Evolutionary conservation across 1,140 invertebrate species (phyloP), one percentile per base, ranked within the genome.

Genomic region (Geopemphigus sp.): DNA sequence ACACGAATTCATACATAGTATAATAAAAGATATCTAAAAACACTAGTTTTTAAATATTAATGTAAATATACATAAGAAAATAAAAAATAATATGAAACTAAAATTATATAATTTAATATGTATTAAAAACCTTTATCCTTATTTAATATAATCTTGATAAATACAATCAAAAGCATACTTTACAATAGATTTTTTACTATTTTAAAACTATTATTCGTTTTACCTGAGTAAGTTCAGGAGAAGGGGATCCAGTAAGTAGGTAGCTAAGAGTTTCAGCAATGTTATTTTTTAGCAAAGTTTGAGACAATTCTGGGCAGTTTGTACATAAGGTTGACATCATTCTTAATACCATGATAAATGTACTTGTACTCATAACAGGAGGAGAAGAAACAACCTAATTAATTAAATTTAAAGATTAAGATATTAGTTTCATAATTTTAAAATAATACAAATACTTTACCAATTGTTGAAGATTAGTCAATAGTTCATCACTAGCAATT

Each of bases 271-370:
- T 98, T 84, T 96, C 95, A 66, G 95, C 95, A 84, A 98, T 98
- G 86, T 97, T 97, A 85, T 97, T 94, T 86, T 95, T 93, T 19
- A 98, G 87, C 61, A 99, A 87, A 24, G 93, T 90, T 68, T 97
- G 91, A 74, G 96, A 96, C 83, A 98, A 87, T 85, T 96, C 93
- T 22, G 95, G 95, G 88, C 96, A 98, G 84, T 92, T 93, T 82
- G 91, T 91, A 85, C 96, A 98, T 94, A 98, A 96, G 81, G 97
- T 90, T 84, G 95, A 95, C 85, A 98, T 87, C 93, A 98, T 97
- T 82, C 96, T 89, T 83, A 98, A 89, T 66, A 98, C 95, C 83
- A 94, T 97, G 83, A 97, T 97, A 87, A 98, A 98, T 59, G 96
- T 98, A 80, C 91, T 91, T 73, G 94, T 95, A 84, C 94, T 97